phyloP scores from a whole-genome alignment of 2,888 invertebrate species.

The Hyles lineata region DNA sequence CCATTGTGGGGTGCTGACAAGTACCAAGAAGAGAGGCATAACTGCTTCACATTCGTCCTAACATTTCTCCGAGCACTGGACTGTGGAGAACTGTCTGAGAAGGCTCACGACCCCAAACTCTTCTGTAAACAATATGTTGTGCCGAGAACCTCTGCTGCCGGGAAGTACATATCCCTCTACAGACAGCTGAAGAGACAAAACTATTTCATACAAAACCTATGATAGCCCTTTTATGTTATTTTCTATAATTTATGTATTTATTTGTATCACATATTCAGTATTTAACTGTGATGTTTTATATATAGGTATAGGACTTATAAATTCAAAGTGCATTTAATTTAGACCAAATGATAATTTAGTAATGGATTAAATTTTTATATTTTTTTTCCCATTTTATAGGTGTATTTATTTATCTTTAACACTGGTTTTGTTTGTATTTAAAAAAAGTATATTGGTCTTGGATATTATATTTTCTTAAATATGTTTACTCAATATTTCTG shows the following conservation, averaged over 20 bases:
- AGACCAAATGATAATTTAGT: conserved; percentile 73
- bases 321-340: conserved; percentile 79
- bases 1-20: conserved; percentile 87
- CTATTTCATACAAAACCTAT: conserved; percentile 79
- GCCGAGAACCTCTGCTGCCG: conserved; percentile 91
- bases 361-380: conserved; percentile 46
- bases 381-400: conserved; percentile 37
- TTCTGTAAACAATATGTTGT: conserved; percentile 94
- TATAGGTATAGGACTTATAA: conserved; percentile 70
- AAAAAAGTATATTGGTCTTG: background rate
- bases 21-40: conserved; percentile 91
- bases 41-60: conserved; percentile 95
- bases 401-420: conserved; percentile 20
- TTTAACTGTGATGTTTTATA: conserved; percentile 81
- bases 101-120: conserved; percentile 87
- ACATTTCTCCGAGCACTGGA: conserved; percentile 90
- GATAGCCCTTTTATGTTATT: conserved; percentile 55
- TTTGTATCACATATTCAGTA: conserved; percentile 74
- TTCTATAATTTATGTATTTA: conserved; percentile 61
- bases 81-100: conserved; percentile 88
- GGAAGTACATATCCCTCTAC: conserved; percentile 93
- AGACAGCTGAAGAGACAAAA: conserved; percentile 87
- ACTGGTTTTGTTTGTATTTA: background rate
- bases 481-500: background rate
- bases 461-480: background rate